Percentiles rank a stretch among this genome's conserved stretches.
These are phyloP conservation scores for Microcebus ravelobensis DNA, from an alignment of 2,113 vertebrate genomes.

Conservation along the genomic window DNA sequence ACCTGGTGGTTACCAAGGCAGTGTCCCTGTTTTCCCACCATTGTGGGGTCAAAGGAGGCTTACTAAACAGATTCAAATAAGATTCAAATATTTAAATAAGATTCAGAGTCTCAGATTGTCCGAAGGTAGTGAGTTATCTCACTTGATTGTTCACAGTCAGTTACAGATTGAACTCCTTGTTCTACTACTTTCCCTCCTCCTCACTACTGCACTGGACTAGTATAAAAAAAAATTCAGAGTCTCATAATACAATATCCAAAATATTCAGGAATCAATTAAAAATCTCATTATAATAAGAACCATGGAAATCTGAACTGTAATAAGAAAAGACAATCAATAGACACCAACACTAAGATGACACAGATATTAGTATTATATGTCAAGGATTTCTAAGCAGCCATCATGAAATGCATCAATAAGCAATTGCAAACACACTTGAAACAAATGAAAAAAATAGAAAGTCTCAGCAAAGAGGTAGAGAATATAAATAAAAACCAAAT, in stretches of 20 bases:
- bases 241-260: neutral
- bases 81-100: neutral
- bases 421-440: constrained; percentile 7
- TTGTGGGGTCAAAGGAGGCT: neutral
- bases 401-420: neutral
- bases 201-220: too few species aligned
- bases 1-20: neutral
- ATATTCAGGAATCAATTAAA: neutral
- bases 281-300: neutral
- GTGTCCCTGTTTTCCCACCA: neutral
- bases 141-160: too few species aligned
- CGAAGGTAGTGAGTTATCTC: too few species aligned
- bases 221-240: neutral
- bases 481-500: neutral
- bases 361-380: neutral
- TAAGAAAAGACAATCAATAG: neutral
- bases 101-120: neutral
- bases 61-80: neutral
- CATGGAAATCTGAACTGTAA: neutral
- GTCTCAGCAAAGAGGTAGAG: neutral
- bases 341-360: neutral
- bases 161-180: too few species aligned
- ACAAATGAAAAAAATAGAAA: neutral
- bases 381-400: neutral
- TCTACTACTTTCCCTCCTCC: too few species aligned